Evolutionary conservation across 2,113 vertebrate genomes (phyloP).

Genomic region (Lepus europaeus): DNA sequence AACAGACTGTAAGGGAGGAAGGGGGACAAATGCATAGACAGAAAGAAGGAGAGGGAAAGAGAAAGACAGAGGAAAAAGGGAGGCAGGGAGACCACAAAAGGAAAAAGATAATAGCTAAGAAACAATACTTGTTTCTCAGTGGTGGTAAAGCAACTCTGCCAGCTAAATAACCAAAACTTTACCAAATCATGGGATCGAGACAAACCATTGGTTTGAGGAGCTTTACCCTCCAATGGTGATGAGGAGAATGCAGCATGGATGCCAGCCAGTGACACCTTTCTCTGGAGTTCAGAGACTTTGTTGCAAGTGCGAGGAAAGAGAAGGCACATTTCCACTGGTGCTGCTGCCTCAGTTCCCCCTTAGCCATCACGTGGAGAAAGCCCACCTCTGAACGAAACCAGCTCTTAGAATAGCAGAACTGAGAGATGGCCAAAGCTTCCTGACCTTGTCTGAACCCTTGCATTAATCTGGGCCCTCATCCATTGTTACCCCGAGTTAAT

Average conservation of each 20-base stretch:
- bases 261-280: not conserved
- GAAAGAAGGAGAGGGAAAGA: too few relatives aligned
- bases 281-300: not conserved
- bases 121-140: not conserved
- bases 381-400: not conserved
- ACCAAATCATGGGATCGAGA: not conserved
- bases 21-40: not conserved
- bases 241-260: not conserved
- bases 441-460: not conserved
- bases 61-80: not conserved
- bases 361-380: not conserved
- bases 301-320: not conserved
- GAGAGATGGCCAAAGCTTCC: not conserved
- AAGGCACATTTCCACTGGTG: not conserved
- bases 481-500: not conserved
- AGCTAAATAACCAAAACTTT: conserved; percentile 25
- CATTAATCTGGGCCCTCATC: not conserved
- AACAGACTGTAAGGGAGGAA: too few relatives aligned
- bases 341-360: not conserved
- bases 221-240: not conserved
- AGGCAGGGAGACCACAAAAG: not conserved
- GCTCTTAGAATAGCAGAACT: not conserved
- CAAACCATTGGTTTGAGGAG: not conserved
- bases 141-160: not conserved
- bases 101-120: not conserved